A percentile compares a stretch with the other conserved stretches of the same genome.
phyloP scores from a whole-genome alignment of 2,888 invertebrate species.

The Lacanobia wlatinum region DNA sequence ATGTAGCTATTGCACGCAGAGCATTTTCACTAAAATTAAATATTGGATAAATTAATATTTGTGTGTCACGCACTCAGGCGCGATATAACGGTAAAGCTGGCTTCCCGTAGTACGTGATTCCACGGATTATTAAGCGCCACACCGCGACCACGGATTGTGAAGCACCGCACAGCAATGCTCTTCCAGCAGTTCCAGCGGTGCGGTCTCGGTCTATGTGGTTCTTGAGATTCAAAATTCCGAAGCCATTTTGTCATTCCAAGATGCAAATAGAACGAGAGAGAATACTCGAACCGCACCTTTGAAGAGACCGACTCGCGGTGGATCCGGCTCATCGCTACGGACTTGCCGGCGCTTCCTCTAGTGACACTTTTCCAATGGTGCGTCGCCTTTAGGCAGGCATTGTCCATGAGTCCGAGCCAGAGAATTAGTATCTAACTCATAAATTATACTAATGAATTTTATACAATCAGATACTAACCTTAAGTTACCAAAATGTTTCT shows the following conservation, averaged over 20 bases:
- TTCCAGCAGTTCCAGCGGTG: background rate
- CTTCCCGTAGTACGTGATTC: background rate
- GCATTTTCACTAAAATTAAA: constrained; percentile 91
- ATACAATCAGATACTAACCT: constrained; percentile 85
- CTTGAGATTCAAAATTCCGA: background rate
- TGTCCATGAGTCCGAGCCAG: background rate
- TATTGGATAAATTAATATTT: background rate
- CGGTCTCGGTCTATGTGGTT: background rate
- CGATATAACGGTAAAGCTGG: background rate
- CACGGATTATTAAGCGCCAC: background rate
- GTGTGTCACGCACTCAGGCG: background rate
- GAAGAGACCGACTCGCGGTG: background rate
- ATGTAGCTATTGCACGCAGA: constrained; percentile 96
- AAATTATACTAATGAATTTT: background rate
- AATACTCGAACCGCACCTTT: too few relatives aligned
- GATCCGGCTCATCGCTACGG: background rate
- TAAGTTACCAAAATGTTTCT: constrained; percentile 95
- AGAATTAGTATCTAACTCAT: background rate
- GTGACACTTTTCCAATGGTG: too few relatives aligned
- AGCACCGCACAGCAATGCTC: background rate
- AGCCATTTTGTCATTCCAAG: background rate
- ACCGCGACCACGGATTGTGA: background rate
- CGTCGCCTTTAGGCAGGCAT: background rate
- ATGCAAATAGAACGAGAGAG: background rate
- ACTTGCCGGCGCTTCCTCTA: background rate